Conservation (phyloP, 2,797 vertebrate genomes). For the Nothura maculosa region DNA sequence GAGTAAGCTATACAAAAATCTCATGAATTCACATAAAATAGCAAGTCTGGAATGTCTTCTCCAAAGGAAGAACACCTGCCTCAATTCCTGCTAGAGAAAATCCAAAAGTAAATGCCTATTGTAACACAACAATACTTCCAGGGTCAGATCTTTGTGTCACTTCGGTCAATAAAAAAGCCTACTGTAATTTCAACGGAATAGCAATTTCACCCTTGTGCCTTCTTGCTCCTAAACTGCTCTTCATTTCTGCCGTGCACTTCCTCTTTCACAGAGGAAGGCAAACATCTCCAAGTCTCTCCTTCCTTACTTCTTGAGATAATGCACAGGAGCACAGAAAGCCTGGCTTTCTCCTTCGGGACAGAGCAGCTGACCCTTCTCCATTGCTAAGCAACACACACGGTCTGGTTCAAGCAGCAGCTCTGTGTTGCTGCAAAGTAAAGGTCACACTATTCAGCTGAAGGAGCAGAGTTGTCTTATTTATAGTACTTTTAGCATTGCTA, state of each 20-base stretch:
- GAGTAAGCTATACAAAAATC: not conserved
- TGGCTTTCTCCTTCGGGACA: not conserved
- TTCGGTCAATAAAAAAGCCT: not conserved
- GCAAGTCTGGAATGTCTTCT: not conserved
- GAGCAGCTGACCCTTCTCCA: constrained; percentile 7
- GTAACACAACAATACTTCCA: not conserved
- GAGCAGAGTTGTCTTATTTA: not conserved
- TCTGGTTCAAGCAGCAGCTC: not conserved
- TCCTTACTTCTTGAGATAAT: not conserved
- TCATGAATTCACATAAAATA: not conserved
- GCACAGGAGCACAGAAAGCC: not conserved
- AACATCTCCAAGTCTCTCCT: not conserved
- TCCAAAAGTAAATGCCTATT: not conserved
- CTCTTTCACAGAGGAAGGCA: not conserved
- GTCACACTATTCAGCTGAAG: not conserved
- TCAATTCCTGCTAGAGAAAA: not conserved
- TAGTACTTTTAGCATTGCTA: not conserved
- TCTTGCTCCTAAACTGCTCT: not conserved
- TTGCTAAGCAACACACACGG: not conserved
- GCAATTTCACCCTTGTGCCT: not conserved
- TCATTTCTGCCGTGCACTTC: not conserved
- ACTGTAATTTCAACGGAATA: not conserved
- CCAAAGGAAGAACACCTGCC: not conserved
- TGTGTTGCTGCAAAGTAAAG: not conserved
- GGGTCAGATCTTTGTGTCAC: not conserved